Evolutionary conservation across 2,113 vertebrate genomes (phyloP).

Genomic region (Gobio gobio): DNA sequence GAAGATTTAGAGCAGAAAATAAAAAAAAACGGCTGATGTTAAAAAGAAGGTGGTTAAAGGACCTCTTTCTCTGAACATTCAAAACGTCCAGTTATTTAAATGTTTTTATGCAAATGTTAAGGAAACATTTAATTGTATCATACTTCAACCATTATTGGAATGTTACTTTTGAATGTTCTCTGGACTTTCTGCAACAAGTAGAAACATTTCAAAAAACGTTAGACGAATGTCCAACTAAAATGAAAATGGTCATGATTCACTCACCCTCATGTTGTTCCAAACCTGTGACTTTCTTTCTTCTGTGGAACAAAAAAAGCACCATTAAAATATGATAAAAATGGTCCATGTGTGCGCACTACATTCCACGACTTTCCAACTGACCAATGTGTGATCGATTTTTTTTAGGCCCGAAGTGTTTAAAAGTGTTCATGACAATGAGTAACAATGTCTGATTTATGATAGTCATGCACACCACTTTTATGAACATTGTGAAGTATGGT

Average conservation of each 20-base stretch:
- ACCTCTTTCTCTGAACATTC: too few relatives aligned
- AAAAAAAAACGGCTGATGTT: not conserved
- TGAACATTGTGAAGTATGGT: not conserved
- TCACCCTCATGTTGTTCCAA: not conserved
- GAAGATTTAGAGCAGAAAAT: not conserved
- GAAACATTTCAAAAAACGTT: too few relatives aligned
- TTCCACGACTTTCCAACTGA: not conserved
- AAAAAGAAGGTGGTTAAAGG: not conserved
- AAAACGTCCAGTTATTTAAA: too few relatives aligned
- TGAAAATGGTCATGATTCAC: not conserved
- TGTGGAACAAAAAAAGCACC: not conserved
- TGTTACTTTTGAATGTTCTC: too few relatives aligned
- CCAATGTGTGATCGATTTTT: not conserved
- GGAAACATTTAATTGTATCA: too few relatives aligned
- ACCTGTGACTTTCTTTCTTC: not conserved
- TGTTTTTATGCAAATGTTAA: too few relatives aligned
- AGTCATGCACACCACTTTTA: not conserved
- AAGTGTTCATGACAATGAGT: not conserved
- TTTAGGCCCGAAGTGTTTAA: not conserved
- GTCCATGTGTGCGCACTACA: not conserved
- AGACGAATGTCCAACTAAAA: not conserved
- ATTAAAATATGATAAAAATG: not conserved
- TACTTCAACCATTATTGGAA: too few relatives aligned
- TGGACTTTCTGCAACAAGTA: too few relatives aligned
- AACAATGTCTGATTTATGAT: not conserved